Evolutionary conservation across 2,888 invertebrate genomes (phyloP).

Genomic region (Rhimphoctona megacephalus): DNA sequence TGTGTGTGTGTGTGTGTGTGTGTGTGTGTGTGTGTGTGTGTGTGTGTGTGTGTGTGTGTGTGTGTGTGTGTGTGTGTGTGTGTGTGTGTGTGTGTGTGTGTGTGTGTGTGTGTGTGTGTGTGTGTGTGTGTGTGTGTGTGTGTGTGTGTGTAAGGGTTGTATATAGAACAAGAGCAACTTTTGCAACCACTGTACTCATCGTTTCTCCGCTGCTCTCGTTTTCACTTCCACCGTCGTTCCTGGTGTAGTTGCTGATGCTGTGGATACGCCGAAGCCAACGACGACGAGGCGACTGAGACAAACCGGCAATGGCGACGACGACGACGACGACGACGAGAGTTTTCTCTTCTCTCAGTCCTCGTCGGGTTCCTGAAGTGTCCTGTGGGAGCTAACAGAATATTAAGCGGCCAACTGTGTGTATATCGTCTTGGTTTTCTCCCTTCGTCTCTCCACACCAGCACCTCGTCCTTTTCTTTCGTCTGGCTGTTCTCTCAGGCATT

Average conservation of each 20-base stretch:
- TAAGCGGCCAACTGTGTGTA: conserved; percentile 60
- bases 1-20: not conserved
- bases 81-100: not conserved
- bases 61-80: not conserved
- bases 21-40: not conserved
- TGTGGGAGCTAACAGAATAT: conserved; percentile 67
- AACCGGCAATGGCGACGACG: conserved; percentile 15
- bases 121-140: not conserved
- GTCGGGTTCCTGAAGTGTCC: conserved; percentile 66
- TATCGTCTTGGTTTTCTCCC: conserved; percentile 52
- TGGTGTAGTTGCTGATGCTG: conserved; percentile 55
- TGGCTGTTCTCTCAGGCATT: conserved; percentile 48
- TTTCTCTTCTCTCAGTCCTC: conserved; percentile 40
- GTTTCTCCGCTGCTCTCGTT: not conserved
- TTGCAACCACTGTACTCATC: conserved; percentile 41
- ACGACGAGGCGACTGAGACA: conserved; percentile 28
- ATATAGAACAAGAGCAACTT: conserved; percentile 45
- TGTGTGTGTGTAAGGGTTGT: not conserved
- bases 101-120: not conserved
- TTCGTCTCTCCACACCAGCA: conserved; percentile 23
- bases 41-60: not conserved
- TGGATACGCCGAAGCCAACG: conserved; percentile 58
- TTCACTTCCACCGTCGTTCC: conserved; percentile 44
- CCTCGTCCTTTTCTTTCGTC: conserved; percentile 29
- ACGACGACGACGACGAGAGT: conserved; percentile 45